phyloP scores from a whole-genome alignment of 2,797 vertebrate genomes.

The Gallinago stenura region DNA sequence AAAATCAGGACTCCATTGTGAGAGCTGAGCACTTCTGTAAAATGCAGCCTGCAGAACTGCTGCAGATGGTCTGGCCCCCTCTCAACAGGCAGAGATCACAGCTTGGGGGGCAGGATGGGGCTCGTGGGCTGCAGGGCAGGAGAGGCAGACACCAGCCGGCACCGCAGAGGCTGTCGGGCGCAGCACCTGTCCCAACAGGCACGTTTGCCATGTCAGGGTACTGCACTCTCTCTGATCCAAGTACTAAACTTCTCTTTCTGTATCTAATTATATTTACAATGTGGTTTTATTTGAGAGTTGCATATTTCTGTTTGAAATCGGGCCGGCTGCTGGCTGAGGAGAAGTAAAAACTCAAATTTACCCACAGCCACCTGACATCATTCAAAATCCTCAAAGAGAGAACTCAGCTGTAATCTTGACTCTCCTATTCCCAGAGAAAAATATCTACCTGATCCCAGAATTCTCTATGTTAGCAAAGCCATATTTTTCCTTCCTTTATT shows the following conservation, averaged over 20 bases:
- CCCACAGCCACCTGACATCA: neutral
- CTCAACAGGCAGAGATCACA: neutral
- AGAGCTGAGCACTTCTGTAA: conserved; percentile 5
- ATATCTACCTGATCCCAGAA: neutral
- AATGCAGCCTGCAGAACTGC: neutral
- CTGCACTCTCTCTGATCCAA: neutral
- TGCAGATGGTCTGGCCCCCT: conserved; percentile 56
- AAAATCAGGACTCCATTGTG: conserved; percentile 62
- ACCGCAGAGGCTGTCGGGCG: neutral
- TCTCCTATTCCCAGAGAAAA: neutral
- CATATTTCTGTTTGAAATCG: neutral
- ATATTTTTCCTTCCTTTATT: neutral
- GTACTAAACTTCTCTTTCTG: neutral
- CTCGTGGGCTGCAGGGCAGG: neutral
- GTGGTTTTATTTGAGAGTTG: neutral
- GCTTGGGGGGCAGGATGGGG: neutral
- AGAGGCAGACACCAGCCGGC: neutral
- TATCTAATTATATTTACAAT: neutral
- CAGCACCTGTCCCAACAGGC: neutral
- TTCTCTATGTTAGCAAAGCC: neutral
- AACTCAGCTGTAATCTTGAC: neutral
- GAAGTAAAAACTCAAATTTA: neutral
- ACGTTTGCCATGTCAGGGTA: neutral
- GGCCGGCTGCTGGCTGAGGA: neutral
- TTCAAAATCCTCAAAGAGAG: neutral